phyloP scores from a whole-genome alignment of 2,888 invertebrate genomes.

The Itoplectis maculator region DNA sequence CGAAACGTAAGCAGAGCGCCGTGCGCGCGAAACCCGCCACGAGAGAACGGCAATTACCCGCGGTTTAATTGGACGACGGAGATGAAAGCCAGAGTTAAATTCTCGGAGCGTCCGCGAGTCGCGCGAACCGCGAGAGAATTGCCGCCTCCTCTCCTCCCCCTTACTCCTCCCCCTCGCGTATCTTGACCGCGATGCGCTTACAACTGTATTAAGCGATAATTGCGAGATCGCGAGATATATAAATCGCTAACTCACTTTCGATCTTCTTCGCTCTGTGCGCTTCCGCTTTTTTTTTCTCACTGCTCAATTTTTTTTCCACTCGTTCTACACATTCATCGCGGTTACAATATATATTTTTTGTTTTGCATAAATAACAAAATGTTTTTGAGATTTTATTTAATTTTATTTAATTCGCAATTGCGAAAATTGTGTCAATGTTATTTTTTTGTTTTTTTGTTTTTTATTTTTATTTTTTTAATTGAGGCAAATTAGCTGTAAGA shows the following conservation, averaged over 20 bases:
- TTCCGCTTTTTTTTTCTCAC: conserved; percentile 46
- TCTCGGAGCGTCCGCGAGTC: conserved; percentile 27
- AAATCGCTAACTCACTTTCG: conserved; percentile 56
- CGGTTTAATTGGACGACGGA: conserved; percentile 54
- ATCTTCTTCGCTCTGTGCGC: conserved; percentile 33
- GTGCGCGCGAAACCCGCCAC: not conserved
- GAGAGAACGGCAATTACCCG: conserved; percentile 43
- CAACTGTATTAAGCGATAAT: conserved; percentile 23
- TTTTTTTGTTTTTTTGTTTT: too few species aligned
- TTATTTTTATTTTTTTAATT: too few species aligned
- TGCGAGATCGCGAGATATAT: conserved; percentile 27
- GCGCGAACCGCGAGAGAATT: conserved; percentile 11
- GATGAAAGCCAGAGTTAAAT: conserved; percentile 60
- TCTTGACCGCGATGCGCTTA: not conserved
- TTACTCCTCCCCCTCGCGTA: too few species aligned
- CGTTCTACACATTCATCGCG: too few species aligned
- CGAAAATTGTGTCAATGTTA: too few species aligned
- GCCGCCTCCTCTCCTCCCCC: too few species aligned
- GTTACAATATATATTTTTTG: too few species aligned
- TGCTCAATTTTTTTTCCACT: too few species aligned
- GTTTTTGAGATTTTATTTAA: too few species aligned
- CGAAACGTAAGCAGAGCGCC: not conserved
- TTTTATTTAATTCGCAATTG: too few species aligned
- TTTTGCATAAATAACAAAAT: too few species aligned
- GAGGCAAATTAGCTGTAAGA: too few species aligned